Evolutionary conservation across 2,888 invertebrate species (phyloP).

Genomic region (Poecilus cupreus): DNA sequence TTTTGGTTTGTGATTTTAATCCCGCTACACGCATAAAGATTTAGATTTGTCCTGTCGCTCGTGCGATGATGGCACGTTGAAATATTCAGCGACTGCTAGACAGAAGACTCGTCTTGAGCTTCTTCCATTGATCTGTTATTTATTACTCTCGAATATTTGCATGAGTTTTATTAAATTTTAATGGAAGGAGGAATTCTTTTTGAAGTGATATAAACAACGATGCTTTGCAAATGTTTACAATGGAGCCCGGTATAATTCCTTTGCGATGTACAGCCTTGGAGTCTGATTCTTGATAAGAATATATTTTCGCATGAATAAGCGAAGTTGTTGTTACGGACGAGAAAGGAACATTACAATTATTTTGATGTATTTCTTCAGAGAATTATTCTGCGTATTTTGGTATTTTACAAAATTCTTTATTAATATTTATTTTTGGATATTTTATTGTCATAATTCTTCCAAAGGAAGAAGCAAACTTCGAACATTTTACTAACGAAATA

Average conservation of each 20-base stretch:
- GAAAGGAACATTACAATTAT: too few relatives aligned
- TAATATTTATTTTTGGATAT: too few relatives aligned
- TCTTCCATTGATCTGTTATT: too few relatives aligned
- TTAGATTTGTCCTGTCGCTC: not conserved
- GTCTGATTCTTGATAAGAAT: not conserved
- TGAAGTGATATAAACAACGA: conserved; percentile 11
- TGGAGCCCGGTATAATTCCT: not conserved
- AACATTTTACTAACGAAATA: too few relatives aligned
- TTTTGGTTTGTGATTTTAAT: conserved; percentile 10
- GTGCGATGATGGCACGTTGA: not conserved
- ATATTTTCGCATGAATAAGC: not conserved
- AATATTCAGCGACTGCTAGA: too few relatives aligned
- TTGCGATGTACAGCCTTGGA: not conserved
- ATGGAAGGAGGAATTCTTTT: conserved; percentile 1
- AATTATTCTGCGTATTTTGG: too few relatives aligned
- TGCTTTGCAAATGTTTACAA: not conserved
- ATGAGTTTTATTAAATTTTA: not conserved
- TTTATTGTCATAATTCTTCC: too few relatives aligned
- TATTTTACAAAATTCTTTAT: too few relatives aligned
- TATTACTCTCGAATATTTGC: not conserved
- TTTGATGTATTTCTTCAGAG: too few relatives aligned
- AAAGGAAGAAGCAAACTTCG: too few relatives aligned
- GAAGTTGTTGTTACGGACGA: too few relatives aligned
- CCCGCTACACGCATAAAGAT: not conserved
- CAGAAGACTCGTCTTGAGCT: too few relatives aligned